These are phyloP conservation scores for Epistrophe grossulariae DNA, from an alignment of 2,888 invertebrate genomes.

Conservation along the genomic window DNA sequence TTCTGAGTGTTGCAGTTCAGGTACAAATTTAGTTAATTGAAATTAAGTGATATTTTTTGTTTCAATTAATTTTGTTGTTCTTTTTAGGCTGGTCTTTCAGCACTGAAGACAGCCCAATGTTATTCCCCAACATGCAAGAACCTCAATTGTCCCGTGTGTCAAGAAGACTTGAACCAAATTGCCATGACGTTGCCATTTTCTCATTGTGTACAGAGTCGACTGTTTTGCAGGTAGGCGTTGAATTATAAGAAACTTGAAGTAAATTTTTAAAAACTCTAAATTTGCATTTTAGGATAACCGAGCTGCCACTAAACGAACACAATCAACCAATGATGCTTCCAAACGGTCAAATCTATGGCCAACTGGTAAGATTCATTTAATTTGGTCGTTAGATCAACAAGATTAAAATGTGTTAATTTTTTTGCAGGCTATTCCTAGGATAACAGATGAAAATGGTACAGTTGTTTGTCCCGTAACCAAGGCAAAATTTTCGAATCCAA, in stretches of 20 bases:
- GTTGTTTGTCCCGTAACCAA: slow-evolving; percentile 97
- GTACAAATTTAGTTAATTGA: slow-evolving; percentile 57
- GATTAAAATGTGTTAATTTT: slow-evolving; percentile 61
- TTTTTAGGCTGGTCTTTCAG: slow-evolving; percentile 92
- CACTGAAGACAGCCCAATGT: slow-evolving; percentile 97
- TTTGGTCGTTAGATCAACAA: not conserved
- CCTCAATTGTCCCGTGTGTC: slow-evolving; percentile 96
- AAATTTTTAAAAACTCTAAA: not conserved
- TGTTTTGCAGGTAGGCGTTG: slow-evolving; percentile 89
- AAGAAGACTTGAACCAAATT: slow-evolving; percentile 93
- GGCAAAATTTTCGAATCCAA: slow-evolving; percentile 94
- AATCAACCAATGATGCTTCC: slow-evolving; percentile 99
- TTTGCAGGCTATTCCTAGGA: slow-evolving; percentile 93
- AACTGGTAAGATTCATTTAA: slow-evolving; percentile 87
- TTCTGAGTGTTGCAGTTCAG: slow-evolving; percentile 95
- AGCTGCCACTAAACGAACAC: slow-evolving; percentile 96
- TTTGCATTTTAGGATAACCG: slow-evolving; percentile 87
- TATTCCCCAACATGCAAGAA: slow-evolving; percentile 89
- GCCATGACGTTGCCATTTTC: slow-evolving; percentile 95
- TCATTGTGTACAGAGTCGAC: slow-evolving; percentile 97
- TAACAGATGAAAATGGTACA: slow-evolving; percentile 97
- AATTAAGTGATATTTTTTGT: not conserved
- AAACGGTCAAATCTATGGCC: slow-evolving; percentile 98
- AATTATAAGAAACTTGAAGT: not conserved
- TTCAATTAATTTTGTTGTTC: not conserved